These are phyloP conservation scores for Elanoides forficatus DNA, from an alignment of 2,113 vertebrate species.

Conservation along the genomic window DNA sequence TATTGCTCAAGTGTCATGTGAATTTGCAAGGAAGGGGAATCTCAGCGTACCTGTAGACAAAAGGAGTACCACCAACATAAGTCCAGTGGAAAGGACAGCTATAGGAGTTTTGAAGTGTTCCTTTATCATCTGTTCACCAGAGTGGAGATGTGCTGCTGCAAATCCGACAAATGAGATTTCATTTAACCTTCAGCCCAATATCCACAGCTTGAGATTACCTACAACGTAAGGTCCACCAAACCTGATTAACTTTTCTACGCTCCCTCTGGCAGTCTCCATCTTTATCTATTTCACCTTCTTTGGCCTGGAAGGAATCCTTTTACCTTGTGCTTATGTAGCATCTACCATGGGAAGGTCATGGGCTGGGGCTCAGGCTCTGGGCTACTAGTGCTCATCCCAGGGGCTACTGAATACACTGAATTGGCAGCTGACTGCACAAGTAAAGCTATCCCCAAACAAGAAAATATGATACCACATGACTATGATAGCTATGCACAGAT, in stretches of 20 bases:
- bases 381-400: background rate
- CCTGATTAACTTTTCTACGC: rapidly evolving
- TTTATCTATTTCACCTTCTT: background rate
- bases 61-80: background rate
- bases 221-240: background rate
- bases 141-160: background rate
- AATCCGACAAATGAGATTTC: background rate
- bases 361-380: background rate
- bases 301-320: background rate
- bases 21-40: background rate
- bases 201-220: background rate
- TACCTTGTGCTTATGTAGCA: background rate
- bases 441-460: background rate
- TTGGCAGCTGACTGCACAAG: background rate
- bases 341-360: background rate
- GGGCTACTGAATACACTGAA: background rate
- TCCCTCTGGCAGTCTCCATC: background rate
- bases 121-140: background rate
- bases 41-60: background rate
- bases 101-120: background rate
- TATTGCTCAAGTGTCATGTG: rapidly evolving
- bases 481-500: background rate
- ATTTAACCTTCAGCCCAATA: background rate
- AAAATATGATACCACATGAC: background rate
- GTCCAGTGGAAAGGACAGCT: background rate